Percentiles rank a stretch among this genome's conserved stretches.
Conservation (phyloP, 2,113 vertebrate species). For the Hyaena hyaena region DNA sequence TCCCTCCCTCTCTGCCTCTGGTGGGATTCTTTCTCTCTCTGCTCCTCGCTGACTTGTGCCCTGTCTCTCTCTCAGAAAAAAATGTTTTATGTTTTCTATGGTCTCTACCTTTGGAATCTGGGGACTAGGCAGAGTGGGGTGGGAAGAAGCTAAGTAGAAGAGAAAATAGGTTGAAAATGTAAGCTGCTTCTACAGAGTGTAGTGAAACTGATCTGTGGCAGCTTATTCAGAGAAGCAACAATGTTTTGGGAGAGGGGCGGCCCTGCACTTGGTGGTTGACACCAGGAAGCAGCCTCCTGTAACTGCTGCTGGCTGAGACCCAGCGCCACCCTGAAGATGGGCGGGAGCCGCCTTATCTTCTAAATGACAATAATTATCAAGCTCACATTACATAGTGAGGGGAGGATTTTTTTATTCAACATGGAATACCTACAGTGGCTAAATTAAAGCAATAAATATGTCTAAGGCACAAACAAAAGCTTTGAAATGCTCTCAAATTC, state of each 20-base stretch:
- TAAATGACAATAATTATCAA: background rate
- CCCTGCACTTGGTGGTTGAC: background rate
- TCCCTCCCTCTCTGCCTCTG: no score
- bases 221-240: background rate
- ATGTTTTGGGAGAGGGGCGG: background rate
- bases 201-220: background rate
- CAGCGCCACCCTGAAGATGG: background rate
- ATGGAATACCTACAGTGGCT: background rate
- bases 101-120: background rate
- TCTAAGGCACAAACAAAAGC: background rate
- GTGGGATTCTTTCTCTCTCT: no score
- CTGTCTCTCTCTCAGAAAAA: no score
- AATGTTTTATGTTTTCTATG: background rate
- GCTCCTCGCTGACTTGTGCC: no score
- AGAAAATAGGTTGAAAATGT: background rate
- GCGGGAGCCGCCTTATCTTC: background rate
- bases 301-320: background rate
- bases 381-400: background rate
- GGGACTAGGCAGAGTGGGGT: no score
- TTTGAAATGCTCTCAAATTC: background rate
- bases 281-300: fast-evolving
- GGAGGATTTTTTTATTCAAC: background rate
- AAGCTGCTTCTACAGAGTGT: background rate
- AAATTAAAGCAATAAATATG: constrained; percentile 18
- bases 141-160: background rate